These are phyloP conservation scores for Helleia helle DNA, from an alignment of 2,888 invertebrate genomes.

Conservation along the genomic window DNA sequence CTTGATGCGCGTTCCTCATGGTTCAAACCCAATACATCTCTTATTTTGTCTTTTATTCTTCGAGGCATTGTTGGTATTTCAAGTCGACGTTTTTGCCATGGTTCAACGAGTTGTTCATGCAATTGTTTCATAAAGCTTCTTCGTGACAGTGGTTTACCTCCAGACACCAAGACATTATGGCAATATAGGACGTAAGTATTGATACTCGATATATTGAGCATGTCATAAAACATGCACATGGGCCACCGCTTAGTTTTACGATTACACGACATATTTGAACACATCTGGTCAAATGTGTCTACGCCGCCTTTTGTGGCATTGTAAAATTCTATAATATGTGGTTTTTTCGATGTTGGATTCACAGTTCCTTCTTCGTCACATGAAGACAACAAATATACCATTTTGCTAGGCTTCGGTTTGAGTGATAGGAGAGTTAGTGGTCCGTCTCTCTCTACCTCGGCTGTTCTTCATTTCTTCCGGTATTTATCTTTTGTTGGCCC, in stretches of 20 bases:
- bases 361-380: slow-evolving; percentile 11
- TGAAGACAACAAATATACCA: slow-evolving; percentile 9
- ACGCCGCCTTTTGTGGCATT: slow-evolving; percentile 17
- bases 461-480: not conserved
- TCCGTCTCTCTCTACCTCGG: not conserved
- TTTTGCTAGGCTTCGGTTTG: slow-evolving; percentile 10
- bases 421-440: slow-evolving; percentile 6
- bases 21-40: slow-evolving; percentile 1
- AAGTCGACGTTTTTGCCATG: slow-evolving; percentile 20
- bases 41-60: slow-evolving; percentile 11
- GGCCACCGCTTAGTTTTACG: slow-evolving; percentile 20
- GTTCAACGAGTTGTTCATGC: slow-evolving; percentile 18
- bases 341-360: slow-evolving; percentile 1
- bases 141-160: slow-evolving; percentile 4
- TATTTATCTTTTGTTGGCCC: too few relatives aligned
- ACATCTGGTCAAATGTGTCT: slow-evolving; percentile 19
- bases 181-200: slow-evolving; percentile 10
- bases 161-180: slow-evolving; percentile 1
- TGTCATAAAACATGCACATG: slow-evolving; percentile 15
- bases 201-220: slow-evolving; percentile 14
- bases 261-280: slow-evolving; percentile 13
- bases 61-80: slow-evolving; percentile 17
- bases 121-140: not conserved
- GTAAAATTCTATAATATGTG: slow-evolving; percentile 12
- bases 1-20: not conserved